phyloP scores from a whole-genome alignment of 2,113 vertebrate species.

The Astatoreochromis straeleni region DNA sequence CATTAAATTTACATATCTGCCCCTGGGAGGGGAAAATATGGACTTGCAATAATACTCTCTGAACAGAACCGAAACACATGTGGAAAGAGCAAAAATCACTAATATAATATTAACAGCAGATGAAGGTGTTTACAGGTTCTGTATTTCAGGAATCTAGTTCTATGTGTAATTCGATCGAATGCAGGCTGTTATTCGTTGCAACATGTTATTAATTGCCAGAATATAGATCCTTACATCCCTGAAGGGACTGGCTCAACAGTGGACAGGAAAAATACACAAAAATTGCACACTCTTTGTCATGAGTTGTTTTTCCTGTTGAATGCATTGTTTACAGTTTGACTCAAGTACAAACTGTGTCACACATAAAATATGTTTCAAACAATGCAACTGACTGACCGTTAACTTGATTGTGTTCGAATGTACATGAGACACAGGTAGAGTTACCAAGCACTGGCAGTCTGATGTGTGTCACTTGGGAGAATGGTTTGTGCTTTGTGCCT shows the following conservation, averaged over 20 bases:
- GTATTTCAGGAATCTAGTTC: not conserved
- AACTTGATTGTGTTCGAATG: constrained; percentile 9
- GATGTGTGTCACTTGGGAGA: constrained; percentile 33
- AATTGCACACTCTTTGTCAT: not conserved
- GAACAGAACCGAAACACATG: not conserved
- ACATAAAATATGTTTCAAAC: not conserved
- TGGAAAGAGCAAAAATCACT: not conserved
- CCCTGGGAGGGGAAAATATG: constrained; percentile 42
- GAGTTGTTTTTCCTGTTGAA: not conserved
- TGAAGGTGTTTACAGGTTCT: not conserved
- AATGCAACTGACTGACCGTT: not conserved
- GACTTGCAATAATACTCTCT: not conserved
- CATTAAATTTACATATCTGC: constrained; percentile 79
- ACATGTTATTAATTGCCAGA: not conserved
- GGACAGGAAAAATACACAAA: not conserved
- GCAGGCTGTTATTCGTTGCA: not conserved
- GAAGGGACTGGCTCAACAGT: not conserved
- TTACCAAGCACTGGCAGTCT: not conserved
- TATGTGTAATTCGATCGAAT: not conserved
- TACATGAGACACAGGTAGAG: not conserved
- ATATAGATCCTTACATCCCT: not conserved
- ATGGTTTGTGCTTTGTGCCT: constrained; percentile 50
- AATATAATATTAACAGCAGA: not conserved
- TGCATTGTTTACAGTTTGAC: not conserved
- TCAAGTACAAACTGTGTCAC: not conserved